Evolutionary conservation across 2,888 invertebrate genomes (phyloP), one percentile per base, ranked within the genome.

Genomic region (Sphinx pinastri): DNA sequence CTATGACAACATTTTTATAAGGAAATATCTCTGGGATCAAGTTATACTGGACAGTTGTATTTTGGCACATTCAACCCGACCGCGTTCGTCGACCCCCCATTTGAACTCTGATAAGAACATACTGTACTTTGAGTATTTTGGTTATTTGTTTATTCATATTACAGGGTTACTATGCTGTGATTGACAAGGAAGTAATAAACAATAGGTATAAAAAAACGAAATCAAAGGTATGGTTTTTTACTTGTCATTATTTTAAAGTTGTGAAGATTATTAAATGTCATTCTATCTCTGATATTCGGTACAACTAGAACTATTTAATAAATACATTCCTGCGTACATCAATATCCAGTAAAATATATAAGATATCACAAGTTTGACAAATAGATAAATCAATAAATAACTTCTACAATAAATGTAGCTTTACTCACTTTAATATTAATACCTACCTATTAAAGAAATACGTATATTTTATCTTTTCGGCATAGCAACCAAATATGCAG

Each of bases 21-120:
- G 69, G 69, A 67, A 70, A 67, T 55, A 49, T 19, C 67, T 25
- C 14, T 58, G 51, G 14, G 73, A 5, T 70, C 76, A 73, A 58
- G 60, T 54, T 72, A 76, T 19, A 13, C 69, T 76, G 75, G 74
- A 1, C 59, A 66, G 10, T 0, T 58, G 16, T 71, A 70, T 75
- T 77, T 78, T 76, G 77, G 78, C 78, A 72, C 77, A 73, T 77
- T 79, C 77, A 77, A 77, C 77, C 57, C 72, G 45, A 19, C 16
- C 4, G 19, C 60, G 76, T 47, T 49, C 74, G 59, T 49, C 69
- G 77, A 75, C 67, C 75, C 63, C 67, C 45, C 69, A 51, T 52
- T 52, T 70, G 71, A 71, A 70, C 67, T 71, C 68, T 70, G 72
- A 71, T 72, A 70, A 68, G 68, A 68, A 68, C 70, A 68, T 55